Conservation (phyloP, 2,888 invertebrate genomes). For the Polyommatus icarus region DNA sequence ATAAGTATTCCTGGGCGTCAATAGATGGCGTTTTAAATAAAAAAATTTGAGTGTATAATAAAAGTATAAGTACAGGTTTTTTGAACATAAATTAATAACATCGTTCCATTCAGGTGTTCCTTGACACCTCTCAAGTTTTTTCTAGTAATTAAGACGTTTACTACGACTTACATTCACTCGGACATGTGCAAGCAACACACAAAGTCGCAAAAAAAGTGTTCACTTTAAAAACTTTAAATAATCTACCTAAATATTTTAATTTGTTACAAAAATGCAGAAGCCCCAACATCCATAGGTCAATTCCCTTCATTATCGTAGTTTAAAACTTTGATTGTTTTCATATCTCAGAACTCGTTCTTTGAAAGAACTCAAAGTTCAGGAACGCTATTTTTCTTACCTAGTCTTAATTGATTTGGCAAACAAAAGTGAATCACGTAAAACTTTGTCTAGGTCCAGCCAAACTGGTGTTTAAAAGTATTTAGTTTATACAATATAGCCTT, state of each 20-base stretch:
- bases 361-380: neutral
- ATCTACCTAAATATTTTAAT: neutral
- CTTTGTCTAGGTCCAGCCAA: neutral
- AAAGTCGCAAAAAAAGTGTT: too few relatives aligned
- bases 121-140: too few relatives aligned
- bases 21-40: too few relatives aligned
- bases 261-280: neutral
- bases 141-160: too few relatives aligned
- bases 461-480: neutral
- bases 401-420: conserved; percentile 3
- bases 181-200: too few relatives aligned
- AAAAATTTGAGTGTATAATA: too few relatives aligned
- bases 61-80: too few relatives aligned
- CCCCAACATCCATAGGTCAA: neutral
- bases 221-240: too few relatives aligned
- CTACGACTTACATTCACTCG: too few relatives aligned
- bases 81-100: too few relatives aligned
- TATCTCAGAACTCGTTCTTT: neutral
- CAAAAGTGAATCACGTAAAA: conserved; percentile 3
- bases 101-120: too few relatives aligned
- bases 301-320: neutral
- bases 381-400: conserved; percentile 9
- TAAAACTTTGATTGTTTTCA: conserved; percentile 14
- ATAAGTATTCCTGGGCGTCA: too few relatives aligned
- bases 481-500: neutral